Evolutionary conservation across 1,140 invertebrate genomes (phyloP).

Genomic region (Eriosoma lanigerum): DNA sequence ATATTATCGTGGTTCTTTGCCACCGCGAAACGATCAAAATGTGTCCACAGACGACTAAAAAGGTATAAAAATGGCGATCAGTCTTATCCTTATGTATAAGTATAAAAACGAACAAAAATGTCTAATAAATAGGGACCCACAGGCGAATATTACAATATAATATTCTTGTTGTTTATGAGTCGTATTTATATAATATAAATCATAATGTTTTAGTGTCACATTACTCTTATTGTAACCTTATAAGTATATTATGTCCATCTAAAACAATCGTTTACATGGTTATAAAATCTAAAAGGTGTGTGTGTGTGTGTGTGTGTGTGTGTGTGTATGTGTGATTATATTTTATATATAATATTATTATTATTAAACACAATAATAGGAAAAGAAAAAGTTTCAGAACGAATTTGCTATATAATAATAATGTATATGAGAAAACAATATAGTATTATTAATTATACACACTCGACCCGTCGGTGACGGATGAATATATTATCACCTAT

Average conservation of each 20-base stretch:
- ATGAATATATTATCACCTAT: too few species aligned
- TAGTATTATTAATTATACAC: neutral
- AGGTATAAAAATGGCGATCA: constrained; percentile 6
- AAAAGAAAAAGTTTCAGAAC: constrained; percentile 27
- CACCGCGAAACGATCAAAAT: too few species aligned
- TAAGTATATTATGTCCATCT: too few species aligned
- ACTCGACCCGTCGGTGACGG: neutral
- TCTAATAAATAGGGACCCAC: neutral
- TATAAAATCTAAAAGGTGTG: too few species aligned
- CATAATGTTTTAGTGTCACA: too few species aligned
- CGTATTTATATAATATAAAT: too few species aligned
- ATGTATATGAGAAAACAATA: neutral
- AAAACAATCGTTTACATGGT: too few species aligned
- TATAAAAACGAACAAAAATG: neutral
- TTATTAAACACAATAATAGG: neutral
- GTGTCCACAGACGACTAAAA: too few species aligned
- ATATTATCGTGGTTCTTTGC: too few species aligned
- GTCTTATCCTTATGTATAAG: neutral
- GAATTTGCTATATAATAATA: constrained; percentile 31
- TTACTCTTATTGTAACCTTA: too few species aligned
- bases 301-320: neutral
- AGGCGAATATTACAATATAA: neutral
- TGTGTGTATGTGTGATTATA: neutral
- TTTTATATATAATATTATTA: neutral
- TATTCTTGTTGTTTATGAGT: too few species aligned